Evolutionary conservation across 2,888 invertebrate species (phyloP), one percentile per base, ranked within the genome.

Genomic region (Galerucella calmariensis): DNA sequence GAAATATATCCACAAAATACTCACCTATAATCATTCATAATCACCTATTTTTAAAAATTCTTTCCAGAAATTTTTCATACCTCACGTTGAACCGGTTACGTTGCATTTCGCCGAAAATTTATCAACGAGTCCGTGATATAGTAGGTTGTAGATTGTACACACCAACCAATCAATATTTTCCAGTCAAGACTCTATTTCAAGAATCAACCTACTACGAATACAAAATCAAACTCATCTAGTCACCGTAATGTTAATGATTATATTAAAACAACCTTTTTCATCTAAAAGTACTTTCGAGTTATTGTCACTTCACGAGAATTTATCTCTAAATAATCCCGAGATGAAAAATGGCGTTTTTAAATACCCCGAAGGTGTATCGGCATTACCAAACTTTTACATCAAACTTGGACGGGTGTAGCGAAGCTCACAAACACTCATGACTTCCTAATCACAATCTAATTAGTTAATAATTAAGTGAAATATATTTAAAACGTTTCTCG

Each of bases 1-100:
- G 48, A 5, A 48, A 1, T 2, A 48, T 48, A 61, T 10, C 69
- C 67, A 9, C 9, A 71, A 65, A 41, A 35, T n/a, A 79, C 81
- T 81, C 79, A 86, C 85, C 85, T 84, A 79, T 72, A 80, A 79
- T 80, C 81, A 85, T 83, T 83, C 86, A 86, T 86, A 80, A 86
- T 87, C 87, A 86, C 85, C 87, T 86, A 84, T 84, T 83, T 80
- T 85, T 82, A 77, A 84, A 84, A 81, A 84, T 83, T 79, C 83
- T 83, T 75, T 81, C 82, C 77, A 85, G 81, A 74, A 84, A 82
- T 80, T 84, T 85, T 79, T 85, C 83, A 78, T 84, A 83, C 74
- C 83, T 81, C 69, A 82, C 82, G 75, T 79, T 81, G 75, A 81
- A 79, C 75, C 82, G 82, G 80, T 84, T 82, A 78, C 83, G 82